Evolutionary conservation across 2,113 vertebrate genomes (phyloP).

Genomic region (Cheilinus undulatus): DNA sequence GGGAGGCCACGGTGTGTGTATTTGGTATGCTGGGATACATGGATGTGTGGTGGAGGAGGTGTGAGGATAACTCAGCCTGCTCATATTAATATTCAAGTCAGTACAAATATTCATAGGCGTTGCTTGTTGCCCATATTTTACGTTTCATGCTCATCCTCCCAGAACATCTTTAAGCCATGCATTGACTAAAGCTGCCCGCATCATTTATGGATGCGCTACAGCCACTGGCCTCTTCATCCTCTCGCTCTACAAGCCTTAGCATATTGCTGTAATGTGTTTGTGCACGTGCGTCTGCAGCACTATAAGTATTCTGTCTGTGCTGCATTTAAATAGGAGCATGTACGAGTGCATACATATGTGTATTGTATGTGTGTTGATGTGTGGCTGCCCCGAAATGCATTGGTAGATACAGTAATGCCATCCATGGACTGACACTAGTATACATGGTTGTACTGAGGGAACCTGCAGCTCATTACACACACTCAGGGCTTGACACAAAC

Average conservation of each 20-base stretch:
- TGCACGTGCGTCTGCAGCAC: neutral
- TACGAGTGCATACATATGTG: constrained; percentile 21
- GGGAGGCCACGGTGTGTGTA: constrained; percentile 21
- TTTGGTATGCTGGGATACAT: neutral
- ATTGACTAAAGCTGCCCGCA: constrained; percentile 39
- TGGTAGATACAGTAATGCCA: constrained; percentile 19
- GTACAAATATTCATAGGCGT: constrained; percentile 56
- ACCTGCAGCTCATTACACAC: neutral
- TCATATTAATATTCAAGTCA: constrained; percentile 46
- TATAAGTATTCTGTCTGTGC: neutral
- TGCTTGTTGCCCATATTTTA: constrained; percentile 49
- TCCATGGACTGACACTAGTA: constrained; percentile 21
- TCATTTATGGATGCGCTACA: constrained; percentile 65
- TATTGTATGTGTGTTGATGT: neutral
- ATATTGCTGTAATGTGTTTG: constrained; percentile 32
- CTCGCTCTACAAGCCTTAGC: constrained; percentile 9
- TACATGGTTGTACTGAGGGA: neutral
- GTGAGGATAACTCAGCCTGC: constrained; percentile 10
- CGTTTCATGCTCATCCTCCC: constrained; percentile 55
- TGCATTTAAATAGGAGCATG: neutral
- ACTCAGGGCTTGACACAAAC: no score
- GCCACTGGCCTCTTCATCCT: constrained; percentile 45
- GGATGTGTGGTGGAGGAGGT: constrained; percentile 7
- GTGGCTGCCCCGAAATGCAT: constrained; percentile 3
- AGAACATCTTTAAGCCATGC: constrained; percentile 62